phyloP scores from a whole-genome alignment of 2,797 vertebrate species.

The Pseudomugil tenellus region DNA sequence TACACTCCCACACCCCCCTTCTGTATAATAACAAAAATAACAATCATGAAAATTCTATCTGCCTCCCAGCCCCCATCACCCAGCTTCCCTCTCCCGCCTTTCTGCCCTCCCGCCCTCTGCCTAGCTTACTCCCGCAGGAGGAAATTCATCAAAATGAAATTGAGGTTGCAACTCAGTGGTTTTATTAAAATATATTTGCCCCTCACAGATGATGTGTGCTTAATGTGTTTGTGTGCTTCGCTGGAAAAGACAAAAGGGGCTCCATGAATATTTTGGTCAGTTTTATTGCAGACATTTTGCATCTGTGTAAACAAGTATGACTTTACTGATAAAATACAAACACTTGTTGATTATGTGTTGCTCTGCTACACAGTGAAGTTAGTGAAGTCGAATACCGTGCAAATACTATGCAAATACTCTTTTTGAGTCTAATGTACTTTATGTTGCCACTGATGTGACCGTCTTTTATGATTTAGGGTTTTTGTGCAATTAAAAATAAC shows the following conservation, averaged over 20 bases:
- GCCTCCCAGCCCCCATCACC: constrained; percentile 85
- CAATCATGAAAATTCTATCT: constrained; percentile 96
- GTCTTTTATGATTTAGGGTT: neutral
- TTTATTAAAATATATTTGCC: constrained; percentile 95
- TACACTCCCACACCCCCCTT: constrained; percentile 78
- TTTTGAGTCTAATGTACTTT: constrained; percentile 1
- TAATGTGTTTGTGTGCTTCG: constrained; percentile 46
- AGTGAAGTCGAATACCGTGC: neutral
- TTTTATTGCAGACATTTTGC: constrained; percentile 45
- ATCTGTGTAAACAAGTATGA: constrained; percentile 12
- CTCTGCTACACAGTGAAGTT: neutral
- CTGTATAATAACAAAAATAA: constrained; percentile 87
- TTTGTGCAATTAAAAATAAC: no score
- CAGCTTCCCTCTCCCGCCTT: constrained; percentile 60
- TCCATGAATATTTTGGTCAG: constrained; percentile 64
- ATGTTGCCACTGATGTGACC: neutral
- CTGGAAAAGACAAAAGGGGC: constrained; percentile 51
- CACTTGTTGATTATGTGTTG: constrained; percentile 62
- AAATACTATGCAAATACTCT: neutral
- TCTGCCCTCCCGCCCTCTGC: constrained; percentile 66
- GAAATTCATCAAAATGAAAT: constrained; percentile 98
- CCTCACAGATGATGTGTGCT: constrained; percentile 60
- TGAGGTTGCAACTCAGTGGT: constrained; percentile 98
- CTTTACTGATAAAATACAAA: constrained; percentile 41
- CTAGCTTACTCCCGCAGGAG: constrained; percentile 89